phyloP scores from a whole-genome alignment of 2,797 vertebrate genomes.

The Periophthalmus magnuspinnatus region DNA sequence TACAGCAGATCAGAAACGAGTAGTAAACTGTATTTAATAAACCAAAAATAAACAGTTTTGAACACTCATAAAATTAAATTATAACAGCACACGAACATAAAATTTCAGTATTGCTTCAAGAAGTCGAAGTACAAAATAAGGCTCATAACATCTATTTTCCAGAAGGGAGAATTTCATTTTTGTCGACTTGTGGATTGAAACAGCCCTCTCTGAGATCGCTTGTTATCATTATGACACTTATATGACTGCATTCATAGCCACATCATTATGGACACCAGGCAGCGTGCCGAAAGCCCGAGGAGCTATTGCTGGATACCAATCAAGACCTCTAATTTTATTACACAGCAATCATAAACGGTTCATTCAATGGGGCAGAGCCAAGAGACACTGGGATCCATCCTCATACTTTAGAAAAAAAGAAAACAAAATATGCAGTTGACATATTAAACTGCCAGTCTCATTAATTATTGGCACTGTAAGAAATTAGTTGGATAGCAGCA shows the following conservation, averaged over 20 bases:
- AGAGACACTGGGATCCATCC: conserved; percentile 21
- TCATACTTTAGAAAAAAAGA: conserved; percentile 18
- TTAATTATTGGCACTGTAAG: conserved; percentile 1
- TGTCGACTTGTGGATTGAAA: conserved; percentile 29
- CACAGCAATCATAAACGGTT: conserved; percentile 17
- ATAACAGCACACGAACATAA: too few species aligned
- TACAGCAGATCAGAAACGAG: too few species aligned
- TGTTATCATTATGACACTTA: conserved; percentile 14
- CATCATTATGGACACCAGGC: conserved; percentile 20
- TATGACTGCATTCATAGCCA: conserved; percentile 33
- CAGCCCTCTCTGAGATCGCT: conserved; percentile 11
- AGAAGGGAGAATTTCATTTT: neutral
- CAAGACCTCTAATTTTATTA: conserved; percentile 16
- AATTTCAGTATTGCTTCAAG: too few species aligned
- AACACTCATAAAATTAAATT: neutral
- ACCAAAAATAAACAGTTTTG: neutral
- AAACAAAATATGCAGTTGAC: conserved; percentile 18
- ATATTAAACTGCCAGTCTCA: conserved; percentile 10
- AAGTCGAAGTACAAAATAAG: neutral
- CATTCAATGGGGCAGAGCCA: conserved; percentile 28
- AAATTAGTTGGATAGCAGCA: neutral
- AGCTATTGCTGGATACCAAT: conserved; percentile 24
- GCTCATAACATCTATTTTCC: neutral
- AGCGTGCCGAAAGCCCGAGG: conserved; percentile 8
- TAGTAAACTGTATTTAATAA: too few species aligned